Evolutionary conservation across 2,888 invertebrate genomes (phyloP), one percentile per base, ranked within the genome.

Genomic region (Chrysolina oricalcia): DNA sequence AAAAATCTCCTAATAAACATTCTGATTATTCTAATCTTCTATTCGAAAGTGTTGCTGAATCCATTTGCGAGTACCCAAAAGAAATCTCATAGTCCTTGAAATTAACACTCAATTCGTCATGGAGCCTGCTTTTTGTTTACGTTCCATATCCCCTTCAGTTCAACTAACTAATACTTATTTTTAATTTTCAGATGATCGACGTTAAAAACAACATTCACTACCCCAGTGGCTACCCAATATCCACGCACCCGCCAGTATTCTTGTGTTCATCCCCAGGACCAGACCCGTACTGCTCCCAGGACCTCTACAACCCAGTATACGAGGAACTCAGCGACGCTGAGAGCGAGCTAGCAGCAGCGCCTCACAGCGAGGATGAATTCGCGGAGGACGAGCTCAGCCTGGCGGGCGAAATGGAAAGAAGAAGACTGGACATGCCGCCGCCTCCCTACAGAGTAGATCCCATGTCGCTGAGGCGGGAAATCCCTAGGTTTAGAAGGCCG

Each of bases 341-440:
- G 81, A 91, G 90, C 74, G 91, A 91, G 79, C 79, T 88, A 50
- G 87, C 86, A 35, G 90, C 91, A 1, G 93, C 92, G 13, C 90
- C 92, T 48, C 93, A 93, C 85, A 95, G 95, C 85, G 96, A 95
- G 85, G 96, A 96, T 84, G 95, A 96, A 85, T 95, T 96, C 85
- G 95, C 95, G 66, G 96, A 95, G 89, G 96, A 96, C 86, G 96
- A 96, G 85, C 90, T 96, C 15, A 94, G 91, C 78, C 85, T 92
- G 80, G 91, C 90, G 0, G 91, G 91, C 72, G 90, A 87, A 74
- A 85, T 83, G 79, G 86, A 85, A 41, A 78, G 85, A 68, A 81
- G 87, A 68, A 81, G 86, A 48, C 79, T 88, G 62, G 86, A 88
- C 79, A 80, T 91, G 88, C 79, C 91, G 88, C 87, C 87, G 43